phyloP scores from a whole-genome alignment of 2,797 vertebrate genomes.

The Lepidocolaptes lacrymiger region DNA sequence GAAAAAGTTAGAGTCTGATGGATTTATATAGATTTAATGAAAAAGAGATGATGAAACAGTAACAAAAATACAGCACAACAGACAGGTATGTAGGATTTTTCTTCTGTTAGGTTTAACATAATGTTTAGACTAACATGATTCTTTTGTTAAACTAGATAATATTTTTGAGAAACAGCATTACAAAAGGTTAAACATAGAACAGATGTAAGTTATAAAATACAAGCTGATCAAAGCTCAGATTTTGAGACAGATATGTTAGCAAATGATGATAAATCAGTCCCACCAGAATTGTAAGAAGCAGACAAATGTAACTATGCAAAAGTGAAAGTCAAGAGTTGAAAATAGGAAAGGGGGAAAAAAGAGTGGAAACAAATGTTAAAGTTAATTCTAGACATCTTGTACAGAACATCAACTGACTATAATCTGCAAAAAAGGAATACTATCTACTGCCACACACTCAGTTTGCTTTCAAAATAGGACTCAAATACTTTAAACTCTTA shows the following conservation, averaged over 20 bases:
- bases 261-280: conserved; percentile 99
- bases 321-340: conserved; percentile 77
- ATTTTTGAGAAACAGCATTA: conserved; percentile 93
- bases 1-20: not conserved
- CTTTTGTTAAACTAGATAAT: conserved; percentile 89
- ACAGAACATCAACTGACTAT: conserved; percentile 79
- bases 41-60: conserved; percentile 70
- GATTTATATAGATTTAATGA: conserved; percentile 65
- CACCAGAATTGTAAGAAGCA: conserved; percentile 91
- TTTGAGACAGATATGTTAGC: conserved; percentile 93
- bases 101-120: conserved; percentile 74
- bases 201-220: conserved; percentile 99
- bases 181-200: conserved; percentile 97
- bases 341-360: conserved; percentile 26
- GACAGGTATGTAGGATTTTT: conserved; percentile 58
- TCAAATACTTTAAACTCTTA: conserved; percentile 51
- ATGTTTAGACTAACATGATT: conserved; percentile 79
- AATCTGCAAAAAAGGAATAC: conserved; percentile 71
- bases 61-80: conserved; percentile 69
- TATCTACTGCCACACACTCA: conserved; percentile 75
- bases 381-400: conserved; percentile 83
- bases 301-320: conserved; percentile 90
- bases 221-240: conserved; percentile 97
- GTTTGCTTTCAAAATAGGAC: conserved; percentile 64
- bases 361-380: conserved; percentile 83